phyloP scores from a whole-genome alignment of 2,113 vertebrate species.

The Paracanthobrama guichenoti region DNA sequence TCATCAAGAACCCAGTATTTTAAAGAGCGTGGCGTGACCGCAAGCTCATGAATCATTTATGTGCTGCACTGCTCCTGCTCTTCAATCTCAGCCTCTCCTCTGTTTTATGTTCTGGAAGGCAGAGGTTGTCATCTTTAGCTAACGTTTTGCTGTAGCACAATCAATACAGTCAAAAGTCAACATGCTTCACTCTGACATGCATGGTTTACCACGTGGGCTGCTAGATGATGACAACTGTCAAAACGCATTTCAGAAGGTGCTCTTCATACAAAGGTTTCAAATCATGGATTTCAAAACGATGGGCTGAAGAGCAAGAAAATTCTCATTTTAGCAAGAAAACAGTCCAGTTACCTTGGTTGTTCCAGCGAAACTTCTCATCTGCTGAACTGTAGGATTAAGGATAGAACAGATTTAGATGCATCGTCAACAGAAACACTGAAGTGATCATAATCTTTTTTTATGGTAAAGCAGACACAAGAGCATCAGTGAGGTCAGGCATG shows the following conservation, averaged over 20 bases:
- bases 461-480: slow-evolving; percentile 21
- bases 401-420: slow-evolving; percentile 33
- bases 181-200: slow-evolving; percentile 44
- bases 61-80: slow-evolving; percentile 31
- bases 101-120: slow-evolving; percentile 32
- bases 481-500: slow-evolving; percentile 10
- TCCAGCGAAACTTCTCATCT: slow-evolving; percentile 98
- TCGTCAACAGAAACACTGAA: background rate
- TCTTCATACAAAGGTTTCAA: slow-evolving; percentile 19
- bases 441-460: background rate
- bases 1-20: slow-evolving; percentile 40
- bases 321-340: background rate
- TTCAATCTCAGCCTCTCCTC: slow-evolving; percentile 26
- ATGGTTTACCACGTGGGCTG: slow-evolving; percentile 22
- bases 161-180: slow-evolving; percentile 58
- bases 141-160: slow-evolving; percentile 55
- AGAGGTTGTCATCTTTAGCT: slow-evolving; percentile 38
- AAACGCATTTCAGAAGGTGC: slow-evolving; percentile 1
- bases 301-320: background rate
- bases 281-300: background rate
- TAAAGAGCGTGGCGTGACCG: slow-evolving; percentile 39
- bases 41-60: slow-evolving; percentile 52
- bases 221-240: slow-evolving; percentile 47
- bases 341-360: slow-evolving; percentile 88
- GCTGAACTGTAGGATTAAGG: slow-evolving; percentile 84